Base-by-base conservation (phyloP, 1,140 invertebrate species). In the Cyclargus thomasi region DNA sequence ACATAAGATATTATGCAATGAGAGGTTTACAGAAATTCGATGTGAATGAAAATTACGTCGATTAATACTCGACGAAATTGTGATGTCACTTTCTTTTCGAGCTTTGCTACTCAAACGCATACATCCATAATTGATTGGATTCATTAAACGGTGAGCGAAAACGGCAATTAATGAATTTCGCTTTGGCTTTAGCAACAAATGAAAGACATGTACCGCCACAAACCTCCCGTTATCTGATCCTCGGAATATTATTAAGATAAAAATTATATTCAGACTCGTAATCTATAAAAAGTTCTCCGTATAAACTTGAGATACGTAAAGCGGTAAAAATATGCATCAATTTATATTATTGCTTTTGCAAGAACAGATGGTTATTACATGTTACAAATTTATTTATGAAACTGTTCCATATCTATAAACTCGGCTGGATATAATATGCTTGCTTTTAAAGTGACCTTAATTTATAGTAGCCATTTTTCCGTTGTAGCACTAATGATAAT, bases 161-260 rank as follows among this genome's bases (percentile, higher is more conserved):
- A 59, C 57, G 55, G 65, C 53, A 67, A 67, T 67, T 71, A 71
- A 71, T 68, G 70, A 35, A 68, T 64, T 68, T 65, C 63, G 63
- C 74, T 67, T 67, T 36, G 29, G 65, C 55, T 66, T 59, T 67
- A 64, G 69, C 65, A 67, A 67, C 69, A 64, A 67, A 63, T 66
- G 66, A 67, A 67, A 57, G 53, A 66, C 55, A 57, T 66, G 63
- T 57, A 59, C 65, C 65, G 65, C 53, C 55, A 36, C 17, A 59
- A 18, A 11, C 35, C 22, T 35, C 65, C 14, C 23, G 69, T 64
- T 70, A 66, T 59, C 65, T 59, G 55, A 59, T 35, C 53, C 35
- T 59, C 65, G 55, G 29, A 66, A 59, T 57, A 66, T 59, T 59
- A 59, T 59, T 59, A 5, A 59, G 55, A 59, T 20, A 20, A 20